Evolutionary conservation across 2,888 invertebrate genomes (phyloP), one percentile per base, ranked within the genome.

Genomic region (Dryocosmus kuriphilus): DNA sequence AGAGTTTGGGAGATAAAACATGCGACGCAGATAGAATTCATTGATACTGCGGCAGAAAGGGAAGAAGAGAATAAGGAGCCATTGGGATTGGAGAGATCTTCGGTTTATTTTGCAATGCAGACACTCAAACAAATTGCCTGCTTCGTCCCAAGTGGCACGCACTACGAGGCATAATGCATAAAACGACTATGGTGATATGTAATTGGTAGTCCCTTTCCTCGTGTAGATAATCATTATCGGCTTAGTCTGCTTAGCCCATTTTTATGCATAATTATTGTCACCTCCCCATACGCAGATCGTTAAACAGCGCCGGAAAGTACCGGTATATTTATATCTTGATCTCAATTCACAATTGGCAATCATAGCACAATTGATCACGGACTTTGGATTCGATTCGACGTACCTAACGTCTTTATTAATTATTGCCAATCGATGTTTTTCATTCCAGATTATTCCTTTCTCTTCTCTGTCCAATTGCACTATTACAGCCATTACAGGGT

Each of bases 291-390:
- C 22, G 22, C 60, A 60, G 27, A 24, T 11, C 16, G 14, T 60
- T 27, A 60, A 60, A 27, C 22, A 27, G 27, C 22, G 24, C 14
- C 11, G 16, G 27, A 24, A 24, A 60, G 27, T 16, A 60, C 60
- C 60, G 27, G 60, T 60, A 60, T 60, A 60, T 60, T 60, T 60
- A 60, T 27, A 60, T 51, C n/a, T 51, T 51, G 71, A 71, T 71
- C 51, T 71, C 71, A 71, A 71, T 71, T 51, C 32, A 30, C 71
- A 71, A 71, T 71, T 55, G 71, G 32, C n/a, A 51, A 51, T 71
- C n/a, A 71, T 51, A 32, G 19, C 16, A 46, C 51, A 71, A 51
- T 71, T 71, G 51, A 71, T 71, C 30, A 51, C 51, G 32, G n/a
- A 71, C 71, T 71, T 71, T 71, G 32, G 71, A 71, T 51, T 51